phyloP scores from a whole-genome alignment of 2,888 invertebrate species.

The Mesorhabditis sp. region DNA sequence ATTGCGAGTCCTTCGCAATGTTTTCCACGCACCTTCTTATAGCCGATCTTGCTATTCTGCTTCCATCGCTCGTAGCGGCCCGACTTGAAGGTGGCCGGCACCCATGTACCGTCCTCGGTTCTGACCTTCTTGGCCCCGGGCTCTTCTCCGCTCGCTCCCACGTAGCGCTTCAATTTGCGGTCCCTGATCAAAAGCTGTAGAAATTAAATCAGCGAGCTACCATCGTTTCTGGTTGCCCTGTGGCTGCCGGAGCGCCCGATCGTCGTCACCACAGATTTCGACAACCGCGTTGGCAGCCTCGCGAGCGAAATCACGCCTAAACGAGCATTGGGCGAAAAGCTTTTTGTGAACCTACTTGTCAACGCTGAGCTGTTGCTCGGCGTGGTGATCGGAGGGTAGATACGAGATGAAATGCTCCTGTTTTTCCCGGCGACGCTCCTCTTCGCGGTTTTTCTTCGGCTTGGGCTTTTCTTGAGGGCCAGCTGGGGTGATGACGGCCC shows the following conservation, averaged over 20 bases:
- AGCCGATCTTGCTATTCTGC: slow-evolving; percentile 44
- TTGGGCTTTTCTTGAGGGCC: too few species aligned
- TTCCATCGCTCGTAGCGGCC: slow-evolving; percentile 66
- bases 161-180: slow-evolving; percentile 90
- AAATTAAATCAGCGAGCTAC: slow-evolving; percentile 6
- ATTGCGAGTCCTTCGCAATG: background rate
- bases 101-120: slow-evolving; percentile 79
- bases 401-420: slow-evolving; percentile 48
- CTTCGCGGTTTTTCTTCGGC: background rate
- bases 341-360: slow-evolving; percentile 20
- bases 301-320: slow-evolving; percentile 68
- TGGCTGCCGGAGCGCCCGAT: slow-evolving; percentile 57
- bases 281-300: slow-evolving; percentile 77
- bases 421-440: slow-evolving; percentile 7
- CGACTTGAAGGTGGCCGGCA: slow-evolving; percentile 83
- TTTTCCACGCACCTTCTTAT: background rate
- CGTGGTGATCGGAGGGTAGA: slow-evolving; percentile 36
- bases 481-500: background rate
- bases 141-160: slow-evolving; percentile 60
- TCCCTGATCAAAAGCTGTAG: slow-evolving; percentile 69
- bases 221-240: slow-evolving; percentile 44
- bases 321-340: background rate
- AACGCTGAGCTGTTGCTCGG: slow-evolving; percentile 45
- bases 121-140: slow-evolving; percentile 73
- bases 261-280: slow-evolving; percentile 78